Evolutionary conservation across 1,140 invertebrate genomes (phyloP), one percentile per base, ranked within the genome.

Genomic region (Batillaria attramentaria): DNA sequence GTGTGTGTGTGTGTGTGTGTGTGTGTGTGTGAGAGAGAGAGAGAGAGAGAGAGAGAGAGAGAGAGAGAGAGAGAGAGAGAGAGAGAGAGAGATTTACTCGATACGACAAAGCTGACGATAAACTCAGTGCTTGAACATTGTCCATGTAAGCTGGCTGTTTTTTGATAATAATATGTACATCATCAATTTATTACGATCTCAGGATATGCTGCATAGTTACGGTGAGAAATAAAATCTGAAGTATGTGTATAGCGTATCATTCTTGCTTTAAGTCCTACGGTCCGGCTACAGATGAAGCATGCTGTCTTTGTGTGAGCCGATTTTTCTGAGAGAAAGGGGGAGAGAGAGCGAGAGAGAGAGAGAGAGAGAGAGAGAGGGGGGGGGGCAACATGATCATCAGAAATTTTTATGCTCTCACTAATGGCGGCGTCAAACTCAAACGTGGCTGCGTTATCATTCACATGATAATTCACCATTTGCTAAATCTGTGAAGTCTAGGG

Each of bases 1-100:
- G 57, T 62, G 57, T 62, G 57, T 62, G n/a, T 62, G 13, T 62
- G 57, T 62, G 16, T 62, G 57, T 62, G 57, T 62, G 57, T 62
- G 24, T 54, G 46, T 54, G 46, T 54, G 46, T 54, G 46, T 18
- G 46, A 54, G 46, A 54, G 46, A 54, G 46, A 54, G 46, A 54
- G 46, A 54, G 46, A 54, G 46, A 54, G 46, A 54, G 46, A 54
- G 46, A 54, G 46, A 54, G 46, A 54, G 46, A 54, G 46, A 54
- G 46, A 54, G n/a, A n/a, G n/a, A n/a, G n/a, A n/a, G n/a, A n/a
- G n/a, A n/a, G n/a, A n/a, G n/a, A n/a, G n/a, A n/a, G n/a, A n/a
- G 10, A 50, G 10, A 13, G 46, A 13, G 46, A 13, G 46, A 13
- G 10, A 50, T 13, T 50, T 24, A 13, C 46, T 50, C 46, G 10